Conservation (phyloP, 2,797 vertebrate species). For the Sebastolobus altivelis region DNA sequence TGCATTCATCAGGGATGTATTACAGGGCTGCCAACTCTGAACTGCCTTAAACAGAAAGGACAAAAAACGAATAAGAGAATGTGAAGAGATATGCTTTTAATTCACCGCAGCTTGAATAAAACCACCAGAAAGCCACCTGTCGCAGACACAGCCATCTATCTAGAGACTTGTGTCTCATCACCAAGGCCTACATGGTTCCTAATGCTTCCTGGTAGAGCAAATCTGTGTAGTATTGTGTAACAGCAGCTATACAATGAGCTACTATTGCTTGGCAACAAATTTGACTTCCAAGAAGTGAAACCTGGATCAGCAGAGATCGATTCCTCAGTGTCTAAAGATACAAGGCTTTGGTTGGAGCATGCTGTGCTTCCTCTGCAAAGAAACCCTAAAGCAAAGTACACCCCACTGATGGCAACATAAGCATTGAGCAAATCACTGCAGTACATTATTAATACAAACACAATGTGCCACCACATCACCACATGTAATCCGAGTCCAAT, state of each 20-base stretch:
- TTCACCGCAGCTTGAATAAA: constrained; percentile 50
- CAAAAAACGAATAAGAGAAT: constrained; percentile 26
- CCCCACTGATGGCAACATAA: constrained; percentile 14
- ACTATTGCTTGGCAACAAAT: constrained; percentile 44
- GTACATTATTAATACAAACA: constrained; percentile 34
- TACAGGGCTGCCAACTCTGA: constrained; percentile 53
- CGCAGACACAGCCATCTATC: constrained; percentile 21
- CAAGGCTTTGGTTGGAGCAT: constrained; percentile 44
- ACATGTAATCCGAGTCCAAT: constrained; percentile 38
- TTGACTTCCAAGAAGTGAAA: constrained; percentile 33
- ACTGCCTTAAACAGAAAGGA: constrained; percentile 38
- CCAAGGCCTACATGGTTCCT: constrained; percentile 29
- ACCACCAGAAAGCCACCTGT: constrained; percentile 44
- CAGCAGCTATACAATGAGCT: constrained; percentile 12
- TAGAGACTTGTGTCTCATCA: constrained; percentile 9
- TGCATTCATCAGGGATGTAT: constrained; percentile 59
- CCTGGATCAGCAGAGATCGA: constrained; percentile 17
- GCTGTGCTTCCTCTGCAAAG: constrained; percentile 28
- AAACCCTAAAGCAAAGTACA: constrained; percentile 30
- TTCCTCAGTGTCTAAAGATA: constrained; percentile 27
- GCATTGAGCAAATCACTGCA: constrained; percentile 28
- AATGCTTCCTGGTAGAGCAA: constrained; percentile 3
- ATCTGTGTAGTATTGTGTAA: constrained; percentile 9
- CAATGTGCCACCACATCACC: constrained; percentile 27
- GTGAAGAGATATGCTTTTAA: constrained; percentile 66